These are phyloP conservation scores for Pelvicachromis taeniatus DNA, from an alignment of 2,113 vertebrate species.

Conservation along the genomic window DNA sequence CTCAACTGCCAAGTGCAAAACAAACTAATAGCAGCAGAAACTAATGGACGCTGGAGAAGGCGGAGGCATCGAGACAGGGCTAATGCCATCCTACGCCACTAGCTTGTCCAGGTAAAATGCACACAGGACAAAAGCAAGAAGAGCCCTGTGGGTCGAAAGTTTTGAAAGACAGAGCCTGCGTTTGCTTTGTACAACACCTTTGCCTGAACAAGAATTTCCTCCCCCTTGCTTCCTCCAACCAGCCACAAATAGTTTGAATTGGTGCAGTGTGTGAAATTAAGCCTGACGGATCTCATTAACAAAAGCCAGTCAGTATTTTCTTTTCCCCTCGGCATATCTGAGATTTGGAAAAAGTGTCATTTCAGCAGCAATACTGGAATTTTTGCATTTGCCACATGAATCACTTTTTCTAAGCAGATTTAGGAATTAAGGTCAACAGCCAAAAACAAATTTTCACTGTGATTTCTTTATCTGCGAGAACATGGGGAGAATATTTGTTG, in stretches of 20 bases:
- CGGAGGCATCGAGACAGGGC: neutral
- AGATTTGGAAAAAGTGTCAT: neutral
- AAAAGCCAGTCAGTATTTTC: neutral
- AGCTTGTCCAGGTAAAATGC: constrained; percentile 5
- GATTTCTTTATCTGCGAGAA: neutral
- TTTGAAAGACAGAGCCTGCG: neutral
- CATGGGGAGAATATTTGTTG: neutral
- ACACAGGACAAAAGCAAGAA: neutral
- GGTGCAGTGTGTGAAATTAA: constrained; percentile 16
- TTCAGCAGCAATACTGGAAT: neutral
- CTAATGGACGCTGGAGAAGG: neutral
- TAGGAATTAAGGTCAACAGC: neutral
- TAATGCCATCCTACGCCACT: neutral
- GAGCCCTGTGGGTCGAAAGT: neutral
- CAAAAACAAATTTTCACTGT: neutral
- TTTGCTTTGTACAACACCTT: neutral
- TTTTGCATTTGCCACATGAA: neutral
- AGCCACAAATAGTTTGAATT: neutral
- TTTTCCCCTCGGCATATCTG: neutral
- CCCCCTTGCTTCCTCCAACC: neutral
- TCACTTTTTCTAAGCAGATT: neutral
- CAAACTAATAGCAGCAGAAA: constrained; percentile 2
- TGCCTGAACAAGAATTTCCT: constrained; percentile 2
- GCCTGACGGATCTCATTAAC: neutral
- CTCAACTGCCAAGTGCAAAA: constrained; percentile 12